Evolutionary conservation across 2,113 vertebrate species (phyloP), one percentile per base, ranked within the genome.

Genomic region (Setophaga petechia): DNA sequence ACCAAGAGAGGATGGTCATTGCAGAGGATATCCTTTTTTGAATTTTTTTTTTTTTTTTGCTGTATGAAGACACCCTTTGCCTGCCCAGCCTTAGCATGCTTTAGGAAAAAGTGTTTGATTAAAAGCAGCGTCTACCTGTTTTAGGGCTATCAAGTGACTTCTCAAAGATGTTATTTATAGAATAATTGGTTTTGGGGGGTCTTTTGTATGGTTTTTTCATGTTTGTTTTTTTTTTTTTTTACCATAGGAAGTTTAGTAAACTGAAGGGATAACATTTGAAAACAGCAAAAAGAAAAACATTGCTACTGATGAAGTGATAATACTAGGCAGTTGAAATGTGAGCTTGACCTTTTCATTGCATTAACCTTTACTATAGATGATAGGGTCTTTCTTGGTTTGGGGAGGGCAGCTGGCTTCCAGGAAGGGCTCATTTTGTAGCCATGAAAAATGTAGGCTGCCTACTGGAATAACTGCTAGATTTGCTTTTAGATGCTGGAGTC

Each of bases 281-380:
- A 95, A 74, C 4, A 11, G 47, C 39, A 75, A 74, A 83, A 94
- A 62, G 25, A 47, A 85, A 89, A 76, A 30, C 24, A 11, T 11
- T 58, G 27, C 68, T 79, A 44, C 57, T 91, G 75, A 21, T 59
- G 58, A 66, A 94, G 44, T 4, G 11, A 46, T 85, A 80, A 74
- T 90, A 46, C 33, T 79, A 76, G 65, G 84, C 87, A 87, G 52
- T 51, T 91, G 87, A 94, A 95, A 91, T 41, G 49, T 91, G 89
- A 95, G 67, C 75, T 91, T 74, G 81, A 33, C 72, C 72, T 90
- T 91, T 90, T 52, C 43, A 10, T 66, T 59, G 41, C 71, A 73
- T 89, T 90, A 93, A 90, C 62, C 78, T 93, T 89, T 91, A 55
- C 67, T 93, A 33, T 93, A 94, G 91, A 91, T 76, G 84, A 77